phyloP scores from a whole-genome alignment of 2,888 invertebrate genomes.

The Cephalotes varians region DNA sequence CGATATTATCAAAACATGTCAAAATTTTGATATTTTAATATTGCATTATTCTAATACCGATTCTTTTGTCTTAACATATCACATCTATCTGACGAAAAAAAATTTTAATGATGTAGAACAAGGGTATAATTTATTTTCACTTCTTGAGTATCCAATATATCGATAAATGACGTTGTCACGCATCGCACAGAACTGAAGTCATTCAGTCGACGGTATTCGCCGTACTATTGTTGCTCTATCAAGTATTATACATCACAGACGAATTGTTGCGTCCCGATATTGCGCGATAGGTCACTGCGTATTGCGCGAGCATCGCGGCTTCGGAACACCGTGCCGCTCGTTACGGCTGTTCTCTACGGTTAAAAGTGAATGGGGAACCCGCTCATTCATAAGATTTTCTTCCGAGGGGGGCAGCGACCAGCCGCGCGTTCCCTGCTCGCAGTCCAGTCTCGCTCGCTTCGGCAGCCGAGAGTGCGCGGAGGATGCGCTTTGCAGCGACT shows the following conservation, averaged over 20 bases:
- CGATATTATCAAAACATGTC: neutral
- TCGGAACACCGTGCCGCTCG: slow-evolving; percentile 43
- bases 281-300: slow-evolving; percentile 17
- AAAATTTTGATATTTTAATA: neutral
- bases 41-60: neutral
- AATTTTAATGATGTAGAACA: neutral
- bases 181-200: neutral
- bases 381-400: slow-evolving; percentile 85
- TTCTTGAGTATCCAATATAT: no score
- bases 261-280: slow-evolving; percentile 9
- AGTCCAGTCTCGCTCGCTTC: slow-evolving; percentile 67
- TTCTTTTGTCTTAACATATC: neutral
- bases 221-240: neutral
- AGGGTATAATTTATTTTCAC: neutral
- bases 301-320: slow-evolving; percentile 39
- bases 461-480: slow-evolving; percentile 43
- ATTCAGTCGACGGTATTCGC: neutral
- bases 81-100: neutral
- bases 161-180: neutral
- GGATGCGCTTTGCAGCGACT: slow-evolving; percentile 40
- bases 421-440: slow-evolving; percentile 38
- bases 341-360: slow-evolving; percentile 66
- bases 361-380: slow-evolving; percentile 84
- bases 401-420: slow-evolving; percentile 71
- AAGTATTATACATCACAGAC: neutral